Evolutionary conservation across 2,888 invertebrate species (phyloP).

Genomic region (Poecilobothrus nobilitatus): DNA sequence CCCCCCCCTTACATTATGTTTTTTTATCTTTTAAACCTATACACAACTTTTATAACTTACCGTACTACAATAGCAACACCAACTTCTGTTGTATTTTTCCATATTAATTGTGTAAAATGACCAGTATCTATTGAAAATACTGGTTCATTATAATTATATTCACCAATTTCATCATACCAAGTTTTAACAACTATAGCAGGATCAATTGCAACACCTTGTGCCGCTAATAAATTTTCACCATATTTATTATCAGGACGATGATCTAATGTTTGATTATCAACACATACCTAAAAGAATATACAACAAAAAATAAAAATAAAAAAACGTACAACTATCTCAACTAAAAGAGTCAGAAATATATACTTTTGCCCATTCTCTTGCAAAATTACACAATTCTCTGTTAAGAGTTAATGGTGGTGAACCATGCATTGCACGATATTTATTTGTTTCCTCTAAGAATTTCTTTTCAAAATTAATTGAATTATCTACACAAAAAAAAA

Average conservation of each 20-base stretch:
- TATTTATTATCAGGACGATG: slow-evolving; percentile 69
- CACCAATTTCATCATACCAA: slow-evolving; percentile 71
- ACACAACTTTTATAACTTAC: background rate
- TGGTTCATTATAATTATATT: slow-evolving; percentile 53
- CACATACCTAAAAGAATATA: background rate
- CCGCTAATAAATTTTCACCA: slow-evolving; percentile 77
- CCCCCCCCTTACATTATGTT: too few species aligned
- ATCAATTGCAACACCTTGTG: slow-evolving; percentile 56
- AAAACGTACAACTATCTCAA: background rate
- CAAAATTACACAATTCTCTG: slow-evolving; percentile 56
- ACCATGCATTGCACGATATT: slow-evolving; percentile 58
- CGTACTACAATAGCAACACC: slow-evolving; percentile 60
- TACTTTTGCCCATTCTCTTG: slow-evolving; percentile 59
- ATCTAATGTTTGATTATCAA: slow-evolving; percentile 52
- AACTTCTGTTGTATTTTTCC: slow-evolving; percentile 62
- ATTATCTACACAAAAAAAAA: too few species aligned
- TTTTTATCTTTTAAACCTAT: background rate
- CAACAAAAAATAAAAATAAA: background rate
- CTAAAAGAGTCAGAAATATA: background rate
- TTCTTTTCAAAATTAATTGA: slow-evolving; percentile 27
- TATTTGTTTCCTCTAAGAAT: slow-evolving; percentile 62
- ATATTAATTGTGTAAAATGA: slow-evolving; percentile 78
- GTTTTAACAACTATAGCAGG: slow-evolving; percentile 66
- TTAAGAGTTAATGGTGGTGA: slow-evolving; percentile 56
- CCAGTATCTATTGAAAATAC: slow-evolving; percentile 62